These are phyloP conservation scores for Stenopsyche tienmushanensis DNA, from an alignment of 1,140 invertebrate genomes.

Conservation along the genomic window DNA sequence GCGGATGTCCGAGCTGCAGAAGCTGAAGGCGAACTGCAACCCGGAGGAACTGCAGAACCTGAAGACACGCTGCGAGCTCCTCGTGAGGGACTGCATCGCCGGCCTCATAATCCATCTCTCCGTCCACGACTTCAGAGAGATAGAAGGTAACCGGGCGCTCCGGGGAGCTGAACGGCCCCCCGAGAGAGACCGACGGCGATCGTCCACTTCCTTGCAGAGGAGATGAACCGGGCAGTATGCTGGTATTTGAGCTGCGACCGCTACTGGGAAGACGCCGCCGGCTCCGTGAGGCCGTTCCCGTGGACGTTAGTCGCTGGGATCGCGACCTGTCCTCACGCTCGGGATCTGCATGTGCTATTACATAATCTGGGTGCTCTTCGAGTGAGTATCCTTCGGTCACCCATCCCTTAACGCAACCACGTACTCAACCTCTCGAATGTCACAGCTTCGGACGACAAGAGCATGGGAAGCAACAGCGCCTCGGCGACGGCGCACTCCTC, in stretches of 20 bases:
- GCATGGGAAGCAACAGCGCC: conserved; percentile 62
- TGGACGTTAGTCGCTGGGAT: conserved; percentile 76
- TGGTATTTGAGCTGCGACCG: conserved; percentile 90
- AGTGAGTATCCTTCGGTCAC: conserved; percentile 64
- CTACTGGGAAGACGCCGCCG: conserved; percentile 83
- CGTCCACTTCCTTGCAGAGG: conserved; percentile 70
- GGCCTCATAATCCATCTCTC: conserved; percentile 76
- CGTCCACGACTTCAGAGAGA: conserved; percentile 78
- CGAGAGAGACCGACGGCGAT: too few species aligned
- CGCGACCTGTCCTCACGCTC: conserved; percentile 72
- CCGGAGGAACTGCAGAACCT: conserved; percentile 76
- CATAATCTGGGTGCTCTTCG: conserved; percentile 85
- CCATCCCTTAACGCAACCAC: not conserved
- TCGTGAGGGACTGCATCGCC: conserved; percentile 69
- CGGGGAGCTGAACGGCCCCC: too few species aligned
- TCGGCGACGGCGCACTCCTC: conserved; percentile 64
- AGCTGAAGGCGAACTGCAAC: conserved; percentile 77
- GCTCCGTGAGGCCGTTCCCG: conserved; percentile 73
- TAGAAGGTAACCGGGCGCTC: too few species aligned
- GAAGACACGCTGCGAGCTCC: conserved; percentile 67
- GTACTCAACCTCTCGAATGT: too few species aligned
- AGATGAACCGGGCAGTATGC: conserved; percentile 83
- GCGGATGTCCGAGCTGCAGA: conserved; percentile 66
- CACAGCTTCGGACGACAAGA: conserved; percentile 63
- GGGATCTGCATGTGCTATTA: conserved; percentile 86